Percentiles rank a stretch among this genome's conserved stretches.
Conservation (phyloP, 2,113 vertebrate species). For the Pluvialis apricaria region DNA sequence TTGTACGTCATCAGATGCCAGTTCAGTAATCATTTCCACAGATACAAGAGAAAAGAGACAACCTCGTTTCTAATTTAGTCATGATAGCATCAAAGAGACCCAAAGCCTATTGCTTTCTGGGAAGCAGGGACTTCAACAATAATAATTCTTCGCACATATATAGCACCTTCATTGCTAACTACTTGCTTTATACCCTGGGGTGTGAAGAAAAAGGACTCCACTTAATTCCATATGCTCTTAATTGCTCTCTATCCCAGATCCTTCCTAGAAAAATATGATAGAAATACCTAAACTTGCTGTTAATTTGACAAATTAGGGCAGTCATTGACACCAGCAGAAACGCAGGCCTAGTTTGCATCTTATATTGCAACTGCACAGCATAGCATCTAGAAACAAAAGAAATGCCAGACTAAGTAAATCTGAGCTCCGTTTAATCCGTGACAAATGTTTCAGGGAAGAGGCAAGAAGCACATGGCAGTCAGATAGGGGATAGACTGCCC, state of each 20-base stretch:
- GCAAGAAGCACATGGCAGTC: constrained; percentile 44
- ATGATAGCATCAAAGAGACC: constrained; percentile 56
- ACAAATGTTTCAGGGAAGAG: constrained; percentile 48
- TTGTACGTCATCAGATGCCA: constrained; percentile 8
- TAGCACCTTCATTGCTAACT: constrained; percentile 50
- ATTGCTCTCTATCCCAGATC: constrained; percentile 48
- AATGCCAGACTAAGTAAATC: constrained; percentile 55
- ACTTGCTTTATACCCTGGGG: constrained; percentile 48
- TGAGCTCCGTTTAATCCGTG: constrained; percentile 42
- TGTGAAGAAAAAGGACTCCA: constrained; percentile 43
- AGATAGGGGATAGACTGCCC: constrained; percentile 35
- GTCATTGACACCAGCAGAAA: constrained; percentile 27
- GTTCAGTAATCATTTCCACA: constrained; percentile 41
- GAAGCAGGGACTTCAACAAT: constrained; percentile 34
- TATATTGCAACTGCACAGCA: neutral
- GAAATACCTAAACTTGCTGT: constrained; percentile 23
- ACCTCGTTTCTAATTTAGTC: constrained; percentile 50
- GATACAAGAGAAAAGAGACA: constrained; percentile 41
- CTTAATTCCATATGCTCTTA: constrained; percentile 48
- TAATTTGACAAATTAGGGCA: constrained; percentile 58
- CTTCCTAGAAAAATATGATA: constrained; percentile 25
- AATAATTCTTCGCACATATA: constrained; percentile 45
- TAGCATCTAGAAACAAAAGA: constrained; percentile 44
- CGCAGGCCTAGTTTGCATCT: constrained; percentile 20
- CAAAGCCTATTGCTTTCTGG: constrained; percentile 44